These are phyloP conservation scores for Trissonchulus latispiculum DNA, from an alignment of 2,888 invertebrate species.

Conservation along the genomic window DNA sequence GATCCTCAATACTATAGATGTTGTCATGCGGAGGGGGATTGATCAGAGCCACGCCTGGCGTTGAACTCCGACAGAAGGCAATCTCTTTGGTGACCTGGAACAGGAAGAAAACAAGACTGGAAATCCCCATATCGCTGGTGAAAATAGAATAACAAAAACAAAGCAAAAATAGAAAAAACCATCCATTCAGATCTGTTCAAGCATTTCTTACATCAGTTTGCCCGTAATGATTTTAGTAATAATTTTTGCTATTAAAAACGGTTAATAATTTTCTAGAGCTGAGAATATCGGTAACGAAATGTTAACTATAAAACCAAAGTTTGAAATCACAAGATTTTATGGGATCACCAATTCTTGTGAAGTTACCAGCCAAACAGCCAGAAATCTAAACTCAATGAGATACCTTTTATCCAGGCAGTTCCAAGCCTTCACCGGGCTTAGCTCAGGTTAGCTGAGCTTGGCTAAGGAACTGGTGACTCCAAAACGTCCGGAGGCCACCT, in stretches of 20 bases:
- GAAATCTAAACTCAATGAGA: no score
- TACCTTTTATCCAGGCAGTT: conserved; percentile 73
- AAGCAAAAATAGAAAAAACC: no score
- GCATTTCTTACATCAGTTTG: no score
- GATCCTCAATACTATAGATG: conserved; percentile 97
- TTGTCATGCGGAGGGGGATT: conserved; percentile 99
- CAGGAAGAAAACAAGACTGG: no score
- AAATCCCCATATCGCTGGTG: no score
- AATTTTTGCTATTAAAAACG: no score
- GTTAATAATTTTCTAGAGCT: no score
- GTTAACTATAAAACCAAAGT: neutral
- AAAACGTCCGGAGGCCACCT: conserved; percentile 95
- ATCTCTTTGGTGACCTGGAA: conserved; percentile 83
- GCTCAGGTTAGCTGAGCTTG: conserved; percentile 93
- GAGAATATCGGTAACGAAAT: neutral
- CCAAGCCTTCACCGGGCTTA: conserved; percentile 97
- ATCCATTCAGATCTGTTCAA: no score
- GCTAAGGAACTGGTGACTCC: conserved; percentile 96
- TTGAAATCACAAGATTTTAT: no score
- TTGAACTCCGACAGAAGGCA: conserved; percentile 85
- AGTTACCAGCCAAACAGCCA: conserved; percentile 3
- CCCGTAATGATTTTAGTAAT: no score
- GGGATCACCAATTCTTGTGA: neutral
- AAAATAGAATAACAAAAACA: no score
- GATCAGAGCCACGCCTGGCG: conserved; percentile 90